These are phyloP conservation scores for Oenanthe melanoleuca DNA, from an alignment of 2,113 vertebrate genomes.

Conservation along the genomic window DNA sequence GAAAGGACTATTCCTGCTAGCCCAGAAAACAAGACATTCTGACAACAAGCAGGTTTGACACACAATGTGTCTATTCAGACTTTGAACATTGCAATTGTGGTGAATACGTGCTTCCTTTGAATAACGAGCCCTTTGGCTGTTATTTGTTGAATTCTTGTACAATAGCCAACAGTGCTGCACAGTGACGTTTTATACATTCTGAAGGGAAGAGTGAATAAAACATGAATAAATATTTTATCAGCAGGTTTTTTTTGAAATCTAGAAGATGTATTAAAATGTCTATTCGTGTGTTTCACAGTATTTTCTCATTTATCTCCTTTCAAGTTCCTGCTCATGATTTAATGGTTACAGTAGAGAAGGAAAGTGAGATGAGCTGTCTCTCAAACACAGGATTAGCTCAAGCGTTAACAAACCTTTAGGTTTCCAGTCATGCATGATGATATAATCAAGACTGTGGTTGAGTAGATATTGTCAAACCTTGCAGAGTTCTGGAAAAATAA, in stretches of 20 bases:
- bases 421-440: background rate
- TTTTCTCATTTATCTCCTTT: background rate
- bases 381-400: background rate
- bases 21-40: conserved; percentile 14
- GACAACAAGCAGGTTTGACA: background rate
- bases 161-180: background rate
- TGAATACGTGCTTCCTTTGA: background rate
- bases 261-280: background rate
- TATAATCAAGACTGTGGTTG: background rate
- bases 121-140: background rate
- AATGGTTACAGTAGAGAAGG: background rate
- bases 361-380: background rate
- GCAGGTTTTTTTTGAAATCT: background rate
- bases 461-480: background rate
- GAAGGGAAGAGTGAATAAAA: background rate
- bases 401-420: background rate
- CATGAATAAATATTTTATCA: background rate
- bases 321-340: background rate
- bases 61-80: conserved; percentile 32
- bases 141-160: conserved; percentile 27
- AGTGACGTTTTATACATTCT: background rate
- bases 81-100: background rate
- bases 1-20: background rate
- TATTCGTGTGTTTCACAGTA: background rate
- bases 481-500: background rate